Percentiles rank a stretch among this genome's conserved stretches.
Evolutionary conservation across 2,888 invertebrate species (phyloP).

Genomic region (Hipparchia sbordonii): DNA sequence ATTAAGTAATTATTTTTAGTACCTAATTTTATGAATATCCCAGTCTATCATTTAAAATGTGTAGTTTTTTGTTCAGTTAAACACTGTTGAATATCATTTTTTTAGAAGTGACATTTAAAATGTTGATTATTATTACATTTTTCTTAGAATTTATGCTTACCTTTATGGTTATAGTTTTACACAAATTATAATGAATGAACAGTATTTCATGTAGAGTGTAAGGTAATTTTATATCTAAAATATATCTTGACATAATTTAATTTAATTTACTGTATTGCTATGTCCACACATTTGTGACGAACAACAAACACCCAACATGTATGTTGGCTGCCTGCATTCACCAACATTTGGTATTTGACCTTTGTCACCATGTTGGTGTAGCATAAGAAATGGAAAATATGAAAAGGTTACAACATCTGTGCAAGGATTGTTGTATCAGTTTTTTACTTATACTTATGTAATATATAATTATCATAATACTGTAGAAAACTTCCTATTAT

Average conservation of each 20-base stretch:
- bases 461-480: conserved; percentile 71
- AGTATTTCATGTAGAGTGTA: conserved; percentile 74
- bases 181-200: conserved; percentile 69
- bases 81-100: conserved; percentile 42
- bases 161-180: conserved; percentile 58
- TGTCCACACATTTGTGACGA: too few species aligned
- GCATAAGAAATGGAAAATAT: conserved; percentile 44
- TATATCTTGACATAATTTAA: conserved; percentile 46
- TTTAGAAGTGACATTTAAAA: conserved; percentile 54
- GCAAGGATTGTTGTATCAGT: conserved; percentile 70
- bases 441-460: conserved; percentile 74
- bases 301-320: too few species aligned
- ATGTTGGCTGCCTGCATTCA: too few species aligned
- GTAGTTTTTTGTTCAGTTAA: conserved; percentile 53
- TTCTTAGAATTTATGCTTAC: conserved; percentile 55
- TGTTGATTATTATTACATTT: conserved; percentile 53
- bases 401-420: conserved; percentile 48
- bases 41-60: conserved; percentile 55
- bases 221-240: conserved; percentile 44
- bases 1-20: conserved; percentile 56
- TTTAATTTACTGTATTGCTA: conserved; percentile 45
- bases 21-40: conserved; percentile 55
- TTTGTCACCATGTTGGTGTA: too few species aligned
- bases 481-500: conserved; percentile 83
- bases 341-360: too few species aligned